phyloP scores from a whole-genome alignment of 2,888 invertebrate genomes.

The Drepana falcataria region DNA sequence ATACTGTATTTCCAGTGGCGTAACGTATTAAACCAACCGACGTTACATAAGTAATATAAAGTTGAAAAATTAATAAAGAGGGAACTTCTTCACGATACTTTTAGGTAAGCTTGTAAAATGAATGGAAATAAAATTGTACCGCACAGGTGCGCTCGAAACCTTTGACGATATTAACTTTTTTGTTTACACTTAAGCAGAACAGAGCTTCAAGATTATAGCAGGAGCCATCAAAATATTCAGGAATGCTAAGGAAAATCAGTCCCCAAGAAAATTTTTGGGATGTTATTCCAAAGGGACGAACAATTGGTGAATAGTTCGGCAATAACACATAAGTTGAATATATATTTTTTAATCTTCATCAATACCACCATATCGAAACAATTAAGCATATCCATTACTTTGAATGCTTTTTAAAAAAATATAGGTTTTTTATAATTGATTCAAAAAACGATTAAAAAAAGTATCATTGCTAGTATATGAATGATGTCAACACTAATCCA shows the following conservation, averaged over 20 bases:
- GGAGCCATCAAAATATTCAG: conserved; percentile 15
- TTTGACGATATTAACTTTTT: conserved; percentile 76
- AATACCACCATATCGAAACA: no score
- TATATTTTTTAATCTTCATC: no score
- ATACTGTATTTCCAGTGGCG: conserved; percentile 20
- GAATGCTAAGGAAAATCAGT: neutral
- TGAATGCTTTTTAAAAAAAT: no score
- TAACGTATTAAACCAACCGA: conserved; percentile 60
- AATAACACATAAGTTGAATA: no score
- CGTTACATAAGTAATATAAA: conserved; percentile 74
- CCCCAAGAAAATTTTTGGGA: no score
- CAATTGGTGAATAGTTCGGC: no score
- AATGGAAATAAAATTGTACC: conserved; percentile 77
- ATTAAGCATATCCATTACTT: no score
- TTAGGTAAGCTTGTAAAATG: conserved; percentile 77
- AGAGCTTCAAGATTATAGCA: conserved; percentile 38
- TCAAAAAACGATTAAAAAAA: neutral
- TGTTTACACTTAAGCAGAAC: conserved; percentile 57
- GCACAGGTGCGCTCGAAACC: conserved; percentile 74
- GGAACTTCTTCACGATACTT: conserved; percentile 69
- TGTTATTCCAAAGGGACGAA: no score
- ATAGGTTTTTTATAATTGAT: no score
- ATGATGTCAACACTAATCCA: neutral
- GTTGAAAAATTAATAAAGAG: conserved; percentile 79
- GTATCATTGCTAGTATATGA: neutral